Percentiles rank a stretch among this genome's conserved stretches.
These are phyloP conservation scores for Eulemur rufifrons DNA, from an alignment of 2,113 vertebrate species.

Conservation along the genomic window DNA sequence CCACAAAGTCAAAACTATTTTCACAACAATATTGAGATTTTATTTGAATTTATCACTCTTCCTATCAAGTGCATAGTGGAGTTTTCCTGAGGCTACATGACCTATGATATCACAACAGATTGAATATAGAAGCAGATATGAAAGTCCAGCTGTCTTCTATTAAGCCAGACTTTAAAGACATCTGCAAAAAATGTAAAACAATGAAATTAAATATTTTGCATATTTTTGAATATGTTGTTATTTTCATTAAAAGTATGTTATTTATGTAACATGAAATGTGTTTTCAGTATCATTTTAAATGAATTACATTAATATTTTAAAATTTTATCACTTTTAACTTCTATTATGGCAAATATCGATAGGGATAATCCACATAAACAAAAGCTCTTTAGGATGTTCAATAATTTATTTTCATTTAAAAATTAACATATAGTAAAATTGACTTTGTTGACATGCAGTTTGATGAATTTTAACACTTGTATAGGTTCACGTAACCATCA, in stretches of 20 bases:
- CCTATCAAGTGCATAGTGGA: constrained; percentile 3
- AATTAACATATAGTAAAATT: constrained; percentile 18
- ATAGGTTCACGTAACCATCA: background rate
- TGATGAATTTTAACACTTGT: background rate
- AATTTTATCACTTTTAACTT: constrained; percentile 25
- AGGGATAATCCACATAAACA: background rate
- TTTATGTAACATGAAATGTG: background rate
- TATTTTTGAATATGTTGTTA: background rate
- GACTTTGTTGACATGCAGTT: background rate
- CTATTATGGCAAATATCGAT: background rate
- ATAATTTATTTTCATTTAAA: constrained; percentile 3
- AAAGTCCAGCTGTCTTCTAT: constrained; percentile 16
- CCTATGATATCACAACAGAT: constrained; percentile 32
- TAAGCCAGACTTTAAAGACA: constrained; percentile 24
- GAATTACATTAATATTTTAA: constrained; percentile 19
- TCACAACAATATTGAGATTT: background rate
- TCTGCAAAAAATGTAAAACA: constrained; percentile 39
- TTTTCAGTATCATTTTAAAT: constrained; percentile 37
- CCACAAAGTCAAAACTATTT: constrained; percentile 27
- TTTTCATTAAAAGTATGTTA: background rate
- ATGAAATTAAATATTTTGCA: background rate
- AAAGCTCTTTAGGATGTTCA: constrained; percentile 21
- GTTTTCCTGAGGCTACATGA: background rate
- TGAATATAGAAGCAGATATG: background rate
- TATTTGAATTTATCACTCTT: constrained; percentile 13